phyloP scores from a whole-genome alignment of 2,113 vertebrate genomes.

The Notothenia coriiceps region DNA sequence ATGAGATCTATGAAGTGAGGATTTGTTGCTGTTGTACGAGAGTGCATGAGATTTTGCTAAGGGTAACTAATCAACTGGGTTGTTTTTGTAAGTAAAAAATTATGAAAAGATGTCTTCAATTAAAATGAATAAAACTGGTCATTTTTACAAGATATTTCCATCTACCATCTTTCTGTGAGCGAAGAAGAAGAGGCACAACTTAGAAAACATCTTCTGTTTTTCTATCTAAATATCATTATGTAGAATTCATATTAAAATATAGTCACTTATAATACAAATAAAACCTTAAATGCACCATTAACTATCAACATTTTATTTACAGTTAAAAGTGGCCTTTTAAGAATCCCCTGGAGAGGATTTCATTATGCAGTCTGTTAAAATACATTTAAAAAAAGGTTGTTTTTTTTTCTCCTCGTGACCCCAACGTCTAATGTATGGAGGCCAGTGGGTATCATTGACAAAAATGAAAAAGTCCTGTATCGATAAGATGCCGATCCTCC shows the following conservation, averaged over 20 bases:
- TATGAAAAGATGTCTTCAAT: neutral
- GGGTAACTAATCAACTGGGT: too few relatives aligned
- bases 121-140: neutral
- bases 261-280: neutral
- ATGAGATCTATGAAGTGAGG: neutral
- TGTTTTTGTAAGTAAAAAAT: neutral
- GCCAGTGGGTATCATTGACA: too few relatives aligned
- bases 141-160: too few relatives aligned
- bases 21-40: neutral
- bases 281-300: too few relatives aligned
- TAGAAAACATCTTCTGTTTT: too few relatives aligned
- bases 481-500: too few relatives aligned
- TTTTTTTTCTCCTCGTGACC: too few relatives aligned
- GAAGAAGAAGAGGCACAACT: too few relatives aligned
- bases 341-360: neutral
- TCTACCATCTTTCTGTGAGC: too few relatives aligned
- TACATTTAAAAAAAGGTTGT: too few relatives aligned
- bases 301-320: neutral
- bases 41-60: neutral
- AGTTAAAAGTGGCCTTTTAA: neutral
- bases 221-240: too few relatives aligned
- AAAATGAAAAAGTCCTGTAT: neutral
- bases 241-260: neutral
- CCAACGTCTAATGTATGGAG: too few relatives aligned
- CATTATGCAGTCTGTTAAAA: neutral